Base-by-base conservation (phyloP, 2,113 vertebrate species). In the Lutjanus erythropterus region DNA sequence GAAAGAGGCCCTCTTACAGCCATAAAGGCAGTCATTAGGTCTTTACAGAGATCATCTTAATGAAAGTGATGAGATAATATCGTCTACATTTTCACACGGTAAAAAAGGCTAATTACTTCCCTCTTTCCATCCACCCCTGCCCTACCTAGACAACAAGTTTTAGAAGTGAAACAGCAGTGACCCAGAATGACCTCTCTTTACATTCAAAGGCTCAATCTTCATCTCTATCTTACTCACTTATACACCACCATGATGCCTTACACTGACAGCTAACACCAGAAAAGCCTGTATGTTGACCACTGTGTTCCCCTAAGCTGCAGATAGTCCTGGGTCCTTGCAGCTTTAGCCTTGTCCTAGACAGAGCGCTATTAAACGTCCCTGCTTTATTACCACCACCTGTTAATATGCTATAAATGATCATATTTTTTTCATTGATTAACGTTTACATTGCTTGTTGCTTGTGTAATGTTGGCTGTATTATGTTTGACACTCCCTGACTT, bases 171-270 rank as follows among this genome's bases (percentile, higher is more conserved):
- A 73, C 56, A 61, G 62, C 70, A 19, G 9, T 86, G 89, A 92
- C 88, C 91, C 88, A 65, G 37, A 89, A 87, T 83, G 90, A 91
- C 86, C 88, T 76, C 47, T 76, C 58, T 85, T 87, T 59, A 91
- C 91, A 88, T 89, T 87, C 75, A 74, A 79, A 81, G 59, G 56
- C 74, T 74, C 70, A 59, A 52, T 71, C 68, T 86, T 62, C 4
- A 68, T 67, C 35, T 83, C 60, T n/a, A 31, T 61, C 83, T 46
- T 50, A 65, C 47, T 71, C 59, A 75, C 49, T n/a, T 58, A 25
- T 52, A 81, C 31, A 70, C 10, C n/a, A 44, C 52, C 66, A 10
- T 50, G 37, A 39, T 27, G 59, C 37, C 18, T 55, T 25, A 46
- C 10, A n/a, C 44, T 44, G 60, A 75, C 71, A 79, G 62, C 72